phyloP scores from a whole-genome alignment of 2,113 vertebrate genomes.

The Rallus limicola region DNA sequence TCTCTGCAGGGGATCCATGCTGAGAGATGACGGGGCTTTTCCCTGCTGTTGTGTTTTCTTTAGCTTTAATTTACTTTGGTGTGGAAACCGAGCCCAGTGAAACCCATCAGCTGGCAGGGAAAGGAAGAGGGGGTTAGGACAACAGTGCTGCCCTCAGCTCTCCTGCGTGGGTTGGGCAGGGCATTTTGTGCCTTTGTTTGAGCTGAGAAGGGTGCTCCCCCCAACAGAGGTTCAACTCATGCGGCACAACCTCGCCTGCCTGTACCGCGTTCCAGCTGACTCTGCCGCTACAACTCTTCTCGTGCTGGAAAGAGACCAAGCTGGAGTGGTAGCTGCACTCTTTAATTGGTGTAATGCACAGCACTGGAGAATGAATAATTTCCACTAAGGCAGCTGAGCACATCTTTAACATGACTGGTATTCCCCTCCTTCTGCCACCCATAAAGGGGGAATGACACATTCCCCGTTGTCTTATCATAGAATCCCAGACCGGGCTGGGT shows the following conservation, averaged over 20 bases:
- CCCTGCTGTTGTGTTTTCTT: slow-evolving; percentile 19
- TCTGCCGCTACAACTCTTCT: not conserved
- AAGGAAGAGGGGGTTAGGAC: not conserved
- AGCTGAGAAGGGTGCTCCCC: not conserved
- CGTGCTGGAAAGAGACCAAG: not conserved
- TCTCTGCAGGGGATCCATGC: not conserved
- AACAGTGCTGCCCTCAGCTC: not conserved
- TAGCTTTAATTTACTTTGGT: slow-evolving; percentile 1
- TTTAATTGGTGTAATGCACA: not conserved
- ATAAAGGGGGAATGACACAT: not conserved
- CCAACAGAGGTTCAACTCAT: not conserved
- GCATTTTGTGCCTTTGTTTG: not conserved
- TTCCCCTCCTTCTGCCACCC: not conserved
- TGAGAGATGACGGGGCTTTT: not conserved
- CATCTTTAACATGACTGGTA: not conserved
- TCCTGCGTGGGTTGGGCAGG: not conserved
- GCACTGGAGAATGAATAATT: not conserved
- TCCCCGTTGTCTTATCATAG: not conserved
- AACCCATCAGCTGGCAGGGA: not conserved
- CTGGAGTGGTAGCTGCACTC: not conserved
- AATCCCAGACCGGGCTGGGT: no score
- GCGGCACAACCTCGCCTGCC: not conserved
- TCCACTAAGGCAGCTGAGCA: not conserved
- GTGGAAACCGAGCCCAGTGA: not conserved
- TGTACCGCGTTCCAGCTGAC: not conserved